Conservation (phyloP, 2,888 invertebrate genomes). For the Laspeyria flexula region DNA sequence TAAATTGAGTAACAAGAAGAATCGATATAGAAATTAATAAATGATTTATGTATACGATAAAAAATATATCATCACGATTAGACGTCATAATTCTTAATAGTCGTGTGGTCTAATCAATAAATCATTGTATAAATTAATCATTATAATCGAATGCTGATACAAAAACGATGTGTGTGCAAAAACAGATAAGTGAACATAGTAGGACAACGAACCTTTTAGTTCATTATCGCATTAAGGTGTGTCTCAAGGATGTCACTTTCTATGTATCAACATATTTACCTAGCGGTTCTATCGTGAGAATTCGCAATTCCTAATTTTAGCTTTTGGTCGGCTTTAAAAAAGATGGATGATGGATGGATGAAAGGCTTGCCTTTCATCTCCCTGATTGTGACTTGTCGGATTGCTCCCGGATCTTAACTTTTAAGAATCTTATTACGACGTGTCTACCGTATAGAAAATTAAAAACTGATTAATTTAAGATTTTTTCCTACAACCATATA, state of each 20-base stretch:
- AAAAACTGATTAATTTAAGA: too few relatives aligned
- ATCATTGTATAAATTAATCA: conserved; percentile 18
- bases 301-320: too few relatives aligned
- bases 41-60: background rate
- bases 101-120: conserved; percentile 21
- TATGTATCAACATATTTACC: background rate
- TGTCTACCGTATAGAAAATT: too few relatives aligned
- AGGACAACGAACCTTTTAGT: conserved; percentile 32
- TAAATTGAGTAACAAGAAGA: too few relatives aligned
- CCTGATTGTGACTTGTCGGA: too few relatives aligned
- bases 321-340: too few relatives aligned
- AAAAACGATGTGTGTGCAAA: conserved; percentile 27
- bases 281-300: too few relatives aligned
- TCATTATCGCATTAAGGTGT: conserved; percentile 33
- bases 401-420: too few relatives aligned
- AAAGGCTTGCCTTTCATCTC: too few relatives aligned
- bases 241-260: conserved; percentile 24
- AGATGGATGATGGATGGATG: too few relatives aligned
- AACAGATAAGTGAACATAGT: conserved; percentile 15
- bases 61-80: conserved; percentile 2
- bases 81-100: conserved; percentile 21
- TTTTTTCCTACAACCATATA: too few relatives aligned
- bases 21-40: background rate
- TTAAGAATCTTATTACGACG: too few relatives aligned
- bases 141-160: conserved; percentile 8